Percentiles rank a stretch among this genome's conserved stretches.
These are phyloP conservation scores for Xenopus petersii DNA, from an alignment of 2,797 vertebrate genomes.

Conservation along the genomic window DNA sequence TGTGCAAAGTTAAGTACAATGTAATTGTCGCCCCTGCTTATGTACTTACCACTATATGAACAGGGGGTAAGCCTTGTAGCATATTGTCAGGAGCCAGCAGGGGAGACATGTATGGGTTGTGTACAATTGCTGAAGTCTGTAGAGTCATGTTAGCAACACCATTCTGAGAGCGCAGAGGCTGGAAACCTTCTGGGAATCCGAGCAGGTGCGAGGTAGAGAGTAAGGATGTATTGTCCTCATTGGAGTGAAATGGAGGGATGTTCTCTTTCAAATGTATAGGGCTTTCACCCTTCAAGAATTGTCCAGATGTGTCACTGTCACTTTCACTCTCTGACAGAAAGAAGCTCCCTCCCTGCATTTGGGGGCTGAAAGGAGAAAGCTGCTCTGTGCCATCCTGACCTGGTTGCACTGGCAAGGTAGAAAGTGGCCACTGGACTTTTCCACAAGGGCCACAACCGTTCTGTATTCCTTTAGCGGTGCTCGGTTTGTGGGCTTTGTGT, in stretches of 20 bases:
- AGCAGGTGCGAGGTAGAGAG: background rate
- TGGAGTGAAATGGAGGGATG: too few relatives aligned
- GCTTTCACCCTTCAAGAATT: background rate
- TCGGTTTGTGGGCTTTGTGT: background rate
- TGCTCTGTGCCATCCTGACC: conserved; percentile 8
- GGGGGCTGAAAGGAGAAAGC: conserved; percentile 29
- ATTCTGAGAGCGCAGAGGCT: conserved; percentile 76
- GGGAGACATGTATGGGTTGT: conserved; percentile 88
- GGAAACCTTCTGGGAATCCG: conserved; percentile 79
- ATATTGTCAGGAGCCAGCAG: conserved; percentile 84
- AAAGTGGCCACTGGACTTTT: background rate
- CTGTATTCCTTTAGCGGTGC: background rate
- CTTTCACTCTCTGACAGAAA: conserved; percentile 58
- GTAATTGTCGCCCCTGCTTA: background rate
- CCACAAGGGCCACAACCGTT: too few relatives aligned
- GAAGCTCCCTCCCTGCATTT: conserved; percentile 65
- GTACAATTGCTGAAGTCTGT: conserved; percentile 72
- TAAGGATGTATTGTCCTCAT: background rate
- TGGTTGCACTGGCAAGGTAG: background rate
- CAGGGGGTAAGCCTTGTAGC: conserved; percentile 78
- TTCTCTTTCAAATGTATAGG: background rate
- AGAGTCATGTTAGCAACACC: conserved; percentile 67
- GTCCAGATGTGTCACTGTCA: conserved; percentile 7
- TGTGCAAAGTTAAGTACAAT: too few relatives aligned
- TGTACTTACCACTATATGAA: conserved; percentile 82